A percentile compares a stretch with the other conserved stretches of the same genome.
Conservation (phyloP, 2,113 vertebrate species). For the Panthera uncia region DNA sequence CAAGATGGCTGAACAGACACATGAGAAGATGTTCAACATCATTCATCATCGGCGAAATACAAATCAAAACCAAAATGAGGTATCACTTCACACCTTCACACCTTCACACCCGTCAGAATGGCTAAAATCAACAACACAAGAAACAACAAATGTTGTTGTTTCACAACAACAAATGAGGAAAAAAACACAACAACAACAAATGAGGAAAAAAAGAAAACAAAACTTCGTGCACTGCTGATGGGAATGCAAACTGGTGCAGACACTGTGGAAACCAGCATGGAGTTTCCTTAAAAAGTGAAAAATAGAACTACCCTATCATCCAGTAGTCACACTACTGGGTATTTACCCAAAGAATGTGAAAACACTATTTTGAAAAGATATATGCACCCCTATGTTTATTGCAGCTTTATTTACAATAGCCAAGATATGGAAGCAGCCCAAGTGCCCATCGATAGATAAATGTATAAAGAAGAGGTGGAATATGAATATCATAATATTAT, state of each 20-base stretch:
- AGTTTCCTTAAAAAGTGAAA: not conserved
- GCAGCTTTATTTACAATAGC: not conserved
- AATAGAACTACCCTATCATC: not conserved
- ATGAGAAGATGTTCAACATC: not conserved
- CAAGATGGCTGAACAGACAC: not conserved
- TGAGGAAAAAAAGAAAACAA: not conserved
- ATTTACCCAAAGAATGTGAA: not conserved
- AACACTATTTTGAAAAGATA: not conserved
- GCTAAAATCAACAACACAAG: not conserved
- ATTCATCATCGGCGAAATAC: not conserved
- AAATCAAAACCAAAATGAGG: not conserved
- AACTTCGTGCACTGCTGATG: not conserved
- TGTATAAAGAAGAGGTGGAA: not conserved
- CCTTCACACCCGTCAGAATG: not conserved
- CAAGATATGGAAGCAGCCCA: not conserved
- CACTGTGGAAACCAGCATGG: not conserved
- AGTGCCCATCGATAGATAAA: not conserved
- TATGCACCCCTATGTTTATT: not conserved
- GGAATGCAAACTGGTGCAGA: not conserved
- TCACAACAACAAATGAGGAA: too few species aligned
- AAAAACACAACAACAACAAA: too few species aligned
- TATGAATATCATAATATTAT: not conserved
- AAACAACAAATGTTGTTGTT: not conserved
- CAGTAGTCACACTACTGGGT: not conserved
- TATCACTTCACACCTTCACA: not conserved